A percentile compares a stretch with the other conserved stretches of the same genome.
Evolutionary conservation across 2,888 invertebrate species (phyloP).

Genomic region (Omphaloscelis lunosa): DNA sequence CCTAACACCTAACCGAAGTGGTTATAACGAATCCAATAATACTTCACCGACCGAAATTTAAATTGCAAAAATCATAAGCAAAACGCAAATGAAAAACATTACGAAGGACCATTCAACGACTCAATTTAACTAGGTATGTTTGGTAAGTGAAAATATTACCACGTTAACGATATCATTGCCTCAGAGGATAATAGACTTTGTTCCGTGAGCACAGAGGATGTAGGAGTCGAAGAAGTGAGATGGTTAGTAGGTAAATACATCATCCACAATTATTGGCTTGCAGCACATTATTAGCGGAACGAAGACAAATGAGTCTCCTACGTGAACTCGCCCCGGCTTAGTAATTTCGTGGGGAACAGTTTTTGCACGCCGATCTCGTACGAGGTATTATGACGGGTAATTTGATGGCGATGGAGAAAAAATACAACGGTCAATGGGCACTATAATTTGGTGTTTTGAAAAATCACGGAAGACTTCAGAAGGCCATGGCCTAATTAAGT

Average conservation of each 20-base stretch:
- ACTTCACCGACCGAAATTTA: slow-evolving; percentile 40
- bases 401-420: slow-evolving; percentile 46
- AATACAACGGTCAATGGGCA: slow-evolving; percentile 14
- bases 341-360: slow-evolving; percentile 48
- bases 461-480: not conserved
- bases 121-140: slow-evolving; percentile 60
- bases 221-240: not conserved
- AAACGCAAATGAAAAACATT: slow-evolving; percentile 61
- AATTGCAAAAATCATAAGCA: slow-evolving; percentile 54
- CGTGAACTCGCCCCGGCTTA: slow-evolving; percentile 65
- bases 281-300: slow-evolving; percentile 69
- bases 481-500: not conserved
- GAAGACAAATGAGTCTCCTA: slow-evolving; percentile 72
- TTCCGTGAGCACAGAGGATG: slow-evolving; percentile 7
- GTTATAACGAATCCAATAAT: slow-evolving; percentile 40
- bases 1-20: slow-evolving; percentile 27
- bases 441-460: not conserved
- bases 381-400: slow-evolving; percentile 43
- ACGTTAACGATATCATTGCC: not conserved
- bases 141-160: slow-evolving; percentile 61
- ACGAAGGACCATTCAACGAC: slow-evolving; percentile 53
- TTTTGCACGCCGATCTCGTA: slow-evolving; percentile 47
- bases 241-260: slow-evolving; percentile 65
- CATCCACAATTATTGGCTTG: slow-evolving; percentile 72
- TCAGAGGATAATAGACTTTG: slow-evolving; percentile 29